phyloP scores from a whole-genome alignment of 1,140 invertebrate genomes.

The Cydia splendana region DNA sequence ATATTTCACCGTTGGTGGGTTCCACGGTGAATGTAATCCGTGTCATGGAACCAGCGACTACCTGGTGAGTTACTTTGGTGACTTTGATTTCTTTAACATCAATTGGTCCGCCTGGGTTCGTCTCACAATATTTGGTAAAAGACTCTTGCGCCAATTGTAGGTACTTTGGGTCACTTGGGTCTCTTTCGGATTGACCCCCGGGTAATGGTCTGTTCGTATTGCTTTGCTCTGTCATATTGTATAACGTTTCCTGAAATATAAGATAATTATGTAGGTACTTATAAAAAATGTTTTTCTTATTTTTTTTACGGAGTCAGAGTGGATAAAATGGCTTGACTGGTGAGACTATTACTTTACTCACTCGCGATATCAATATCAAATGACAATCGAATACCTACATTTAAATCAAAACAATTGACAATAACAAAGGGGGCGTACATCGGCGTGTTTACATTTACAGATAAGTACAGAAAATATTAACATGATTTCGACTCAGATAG shows the following conservation, averaged over 20 bases:
- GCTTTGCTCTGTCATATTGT: conserved; percentile 15
- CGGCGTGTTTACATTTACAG: too few relatives aligned
- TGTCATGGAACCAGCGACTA: conserved; percentile 46
- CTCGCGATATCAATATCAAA: too few relatives aligned
- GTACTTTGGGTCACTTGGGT: conserved; percentile 45
- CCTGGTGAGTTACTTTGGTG: conserved; percentile 45
- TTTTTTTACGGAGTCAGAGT: too few relatives aligned
- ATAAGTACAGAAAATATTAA: too few relatives aligned
- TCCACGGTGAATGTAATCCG: not conserved
- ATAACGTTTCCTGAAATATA: conserved; percentile 38
- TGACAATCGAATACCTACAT: too few relatives aligned
- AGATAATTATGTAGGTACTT: too few relatives aligned
- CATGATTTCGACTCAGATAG: too few relatives aligned
- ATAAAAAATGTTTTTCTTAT: too few relatives aligned
- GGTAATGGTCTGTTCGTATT: conserved; percentile 31
- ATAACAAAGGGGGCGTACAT: too few relatives aligned
- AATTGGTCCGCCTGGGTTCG: conserved; percentile 34
- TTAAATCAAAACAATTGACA: too few relatives aligned
- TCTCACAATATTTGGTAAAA: conserved; percentile 45
- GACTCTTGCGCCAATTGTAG: conserved; percentile 45
- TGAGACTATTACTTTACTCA: too few relatives aligned
- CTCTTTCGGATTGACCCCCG: conserved; percentile 35
- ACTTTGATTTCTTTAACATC: conserved; percentile 38
- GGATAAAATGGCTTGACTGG: too few relatives aligned
- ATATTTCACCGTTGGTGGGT: conserved; percentile 34